Base-by-base conservation (phyloP, 2,888 invertebrate species). In the Sthenelais limicola region DNA sequence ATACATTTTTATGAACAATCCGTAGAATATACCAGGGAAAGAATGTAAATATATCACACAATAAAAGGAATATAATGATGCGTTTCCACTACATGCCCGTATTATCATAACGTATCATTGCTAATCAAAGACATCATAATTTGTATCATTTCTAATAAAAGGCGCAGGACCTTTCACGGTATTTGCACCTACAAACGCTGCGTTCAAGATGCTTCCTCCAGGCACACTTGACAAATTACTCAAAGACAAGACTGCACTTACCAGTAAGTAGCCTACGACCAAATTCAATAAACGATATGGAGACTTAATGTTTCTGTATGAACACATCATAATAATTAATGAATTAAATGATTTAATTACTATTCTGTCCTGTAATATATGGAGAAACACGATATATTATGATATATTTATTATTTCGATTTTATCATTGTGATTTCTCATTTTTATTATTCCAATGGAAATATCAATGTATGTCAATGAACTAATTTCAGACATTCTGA, bases 401-500 rank as follows among this genome's bases (percentile, higher is more conserved):
- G n/a, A n/a, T n/a, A n/a, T n/a, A n/a, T n/a, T n/a, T n/a, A n/a
- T n/a, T n/a, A n/a, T n/a, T n/a, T n/a, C n/a, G n/a, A n/a, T n/a
- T n/a, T n/a, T n/a, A n/a, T n/a, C n/a, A n/a, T n/a, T n/a, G n/a
- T n/a, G n/a, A n/a, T n/a, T n/a, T n/a, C n/a, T n/a, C n/a, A n/a
- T n/a, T n/a, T n/a, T n/a, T 24, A 48, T 48, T 7, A 48, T 48
- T 24, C 15, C 9, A 48, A n/a, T 48, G 48, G 9, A 48, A 48
- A 48, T 5, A 48, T 48, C 4, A 48, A 24, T 48, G 9, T 48
- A 3, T 9, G 24, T 7, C 24, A 4, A n/a, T n/a, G n/a, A n/a
- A n/a, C n/a, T n/a, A n/a, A 33, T 73, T 72, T 0, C 76, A 76
- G 83, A 80, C 38, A 77, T 85, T 12, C 73, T 86, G 33, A 78